These are phyloP conservation scores for Elgaria multicarinata DNA, from an alignment of 2,113 vertebrate genomes.

Conservation along the genomic window DNA sequence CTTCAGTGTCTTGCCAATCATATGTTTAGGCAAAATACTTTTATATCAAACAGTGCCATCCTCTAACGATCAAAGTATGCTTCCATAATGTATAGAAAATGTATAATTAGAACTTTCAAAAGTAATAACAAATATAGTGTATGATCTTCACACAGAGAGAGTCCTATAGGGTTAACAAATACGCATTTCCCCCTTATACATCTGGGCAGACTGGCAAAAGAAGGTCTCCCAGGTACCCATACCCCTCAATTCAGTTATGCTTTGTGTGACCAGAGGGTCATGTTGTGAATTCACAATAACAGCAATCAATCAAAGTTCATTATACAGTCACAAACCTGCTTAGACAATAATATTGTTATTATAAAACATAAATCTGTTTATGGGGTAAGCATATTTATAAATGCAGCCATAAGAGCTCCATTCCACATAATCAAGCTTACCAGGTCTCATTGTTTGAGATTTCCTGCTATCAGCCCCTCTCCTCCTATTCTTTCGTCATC, in stretches of 20 bases:
- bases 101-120: neutral
- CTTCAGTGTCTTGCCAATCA: too few relatives aligned
- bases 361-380: neutral
- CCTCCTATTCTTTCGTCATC: slow-evolving; percentile 12
- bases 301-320: neutral
- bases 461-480: slow-evolving; percentile 35
- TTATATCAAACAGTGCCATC: neutral
- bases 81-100: neutral
- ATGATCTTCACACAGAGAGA: neutral
- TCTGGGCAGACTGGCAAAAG: neutral
- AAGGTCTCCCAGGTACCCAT: neutral
- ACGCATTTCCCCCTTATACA: neutral
- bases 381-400: neutral
- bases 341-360: too few relatives aligned
- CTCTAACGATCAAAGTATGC: neutral
- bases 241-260: neutral
- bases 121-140: neutral
- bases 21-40: neutral
- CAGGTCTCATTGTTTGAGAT: neutral
- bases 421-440: neutral
- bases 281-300: slow-evolving; percentile 12
- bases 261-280: neutral
- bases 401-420: too few relatives aligned
- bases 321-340: neutral
- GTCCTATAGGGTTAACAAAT: neutral